Evolutionary conservation across 2,888 invertebrate species (phyloP).

Genomic region (Antheraea yamamai): DNA sequence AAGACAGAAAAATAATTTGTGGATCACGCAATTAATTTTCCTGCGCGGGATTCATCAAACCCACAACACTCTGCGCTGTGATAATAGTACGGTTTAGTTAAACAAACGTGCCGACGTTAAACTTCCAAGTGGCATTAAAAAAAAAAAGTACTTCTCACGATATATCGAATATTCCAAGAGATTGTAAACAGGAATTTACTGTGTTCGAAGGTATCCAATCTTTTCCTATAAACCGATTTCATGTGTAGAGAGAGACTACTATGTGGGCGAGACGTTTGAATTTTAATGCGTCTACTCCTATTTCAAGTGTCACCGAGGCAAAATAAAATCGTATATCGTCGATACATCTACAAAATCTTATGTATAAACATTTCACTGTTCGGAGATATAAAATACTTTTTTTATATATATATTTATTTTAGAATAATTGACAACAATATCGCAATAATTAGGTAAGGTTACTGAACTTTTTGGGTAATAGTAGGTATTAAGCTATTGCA

Average conservation of each 20-base stretch:
- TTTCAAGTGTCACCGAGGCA: neutral
- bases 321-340: constrained; percentile 18
- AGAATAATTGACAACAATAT: too few relatives aligned
- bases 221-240: neutral
- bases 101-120: too few relatives aligned
- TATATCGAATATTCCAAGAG: neutral
- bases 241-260: neutral
- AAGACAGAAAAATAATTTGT: too few relatives aligned
- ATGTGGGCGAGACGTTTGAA: neutral
- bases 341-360: constrained; percentile 25
- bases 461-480: too few relatives aligned
- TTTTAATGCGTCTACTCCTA: neutral
- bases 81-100: too few relatives aligned
- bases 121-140: too few relatives aligned
- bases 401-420: neutral
- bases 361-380: constrained; percentile 34
- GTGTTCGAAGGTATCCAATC: neutral
- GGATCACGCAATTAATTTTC: too few relatives aligned
- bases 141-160: too few relatives aligned
- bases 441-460: too few relatives aligned
- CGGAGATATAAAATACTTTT: neutral
- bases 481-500: too few relatives aligned
- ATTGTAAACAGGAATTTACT: neutral
- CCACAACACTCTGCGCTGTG: too few relatives aligned
- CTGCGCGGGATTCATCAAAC: too few relatives aligned